Conservation (phyloP, 23 tunicate species). For the Halocynthia aurantium region DNA sequence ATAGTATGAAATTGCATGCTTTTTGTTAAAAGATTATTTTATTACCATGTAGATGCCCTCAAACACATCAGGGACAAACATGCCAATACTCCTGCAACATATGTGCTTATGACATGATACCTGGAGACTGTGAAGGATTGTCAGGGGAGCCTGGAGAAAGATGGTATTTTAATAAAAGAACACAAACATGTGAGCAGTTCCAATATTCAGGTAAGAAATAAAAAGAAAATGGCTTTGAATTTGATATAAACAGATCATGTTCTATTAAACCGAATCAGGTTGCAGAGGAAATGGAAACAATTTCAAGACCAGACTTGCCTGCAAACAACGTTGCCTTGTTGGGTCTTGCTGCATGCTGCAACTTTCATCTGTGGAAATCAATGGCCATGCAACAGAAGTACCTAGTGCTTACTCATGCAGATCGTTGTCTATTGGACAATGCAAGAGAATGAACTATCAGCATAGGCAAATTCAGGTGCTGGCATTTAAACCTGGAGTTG, state of each 20-base stretch:
- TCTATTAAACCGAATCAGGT: slow-evolving; percentile 27
- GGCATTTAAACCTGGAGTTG: slow-evolving; percentile 4
- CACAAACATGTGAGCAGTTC: slow-evolving; percentile 61
- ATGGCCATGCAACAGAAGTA: background rate
- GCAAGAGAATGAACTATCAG: slow-evolving; percentile 47
- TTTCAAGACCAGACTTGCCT: slow-evolving; percentile 50
- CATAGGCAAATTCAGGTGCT: slow-evolving; percentile 30
- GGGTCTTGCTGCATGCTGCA: slow-evolving; percentile 67
- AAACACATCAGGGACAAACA: slow-evolving; percentile 38
- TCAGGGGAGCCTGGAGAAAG: background rate
- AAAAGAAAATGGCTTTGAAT: too few relatives aligned
- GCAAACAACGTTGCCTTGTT: slow-evolving; percentile 56
- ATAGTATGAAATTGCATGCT: background rate
- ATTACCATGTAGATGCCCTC: slow-evolving; percentile 45
- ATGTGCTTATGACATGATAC: slow-evolving; percentile 35
- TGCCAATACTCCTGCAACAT: slow-evolving; percentile 56
- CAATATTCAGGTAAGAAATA: slow-evolving; percentile 30
- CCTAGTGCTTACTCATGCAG: slow-evolving; percentile 15
- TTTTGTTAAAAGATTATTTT: background rate
- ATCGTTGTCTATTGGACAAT: slow-evolving; percentile 43
- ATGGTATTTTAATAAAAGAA: slow-evolving; percentile 64
- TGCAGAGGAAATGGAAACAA: slow-evolving; percentile 78
- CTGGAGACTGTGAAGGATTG: slow-evolving; percentile 34
- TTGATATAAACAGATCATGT: too few relatives aligned
- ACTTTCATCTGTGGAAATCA: background rate